Percentiles rank a stretch among this genome's conserved stretches.
These are phyloP conservation scores for Daubentonia madagascariensis DNA, from an alignment of 2,113 vertebrate genomes.

Conservation along the genomic window DNA sequence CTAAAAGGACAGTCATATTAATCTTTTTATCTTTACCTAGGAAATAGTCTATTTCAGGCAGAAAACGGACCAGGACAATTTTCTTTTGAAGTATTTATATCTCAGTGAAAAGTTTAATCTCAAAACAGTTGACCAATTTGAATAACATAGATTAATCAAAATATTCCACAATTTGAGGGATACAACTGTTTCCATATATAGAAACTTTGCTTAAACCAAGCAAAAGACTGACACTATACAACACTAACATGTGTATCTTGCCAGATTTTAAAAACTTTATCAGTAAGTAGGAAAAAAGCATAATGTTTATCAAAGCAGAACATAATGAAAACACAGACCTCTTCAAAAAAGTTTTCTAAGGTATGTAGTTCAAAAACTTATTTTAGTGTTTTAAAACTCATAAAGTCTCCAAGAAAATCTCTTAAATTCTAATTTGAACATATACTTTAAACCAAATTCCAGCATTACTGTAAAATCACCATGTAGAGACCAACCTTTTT, in stretches of 20 bases:
- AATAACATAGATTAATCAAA: background rate
- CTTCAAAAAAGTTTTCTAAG: constrained; percentile 31
- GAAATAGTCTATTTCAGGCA: background rate
- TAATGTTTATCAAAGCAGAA: constrained; percentile 13
- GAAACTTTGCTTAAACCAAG: background rate
- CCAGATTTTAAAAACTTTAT: background rate
- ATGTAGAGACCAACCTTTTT: constrained; percentile 85
- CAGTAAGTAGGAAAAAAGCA: background rate
- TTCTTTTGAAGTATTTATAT: constrained; percentile 42
- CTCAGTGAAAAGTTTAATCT: constrained; percentile 23
- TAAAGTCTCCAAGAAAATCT: background rate
- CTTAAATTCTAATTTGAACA: constrained; percentile 46
- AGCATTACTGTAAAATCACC: constrained; percentile 44
- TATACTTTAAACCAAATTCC: constrained; percentile 39
- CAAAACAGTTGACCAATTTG: background rate
- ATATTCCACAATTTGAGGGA: background rate
- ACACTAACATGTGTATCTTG: background rate
- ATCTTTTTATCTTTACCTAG: background rate
- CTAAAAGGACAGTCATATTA: background rate
- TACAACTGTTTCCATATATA: background rate
- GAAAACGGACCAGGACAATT: background rate
- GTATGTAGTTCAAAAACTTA: background rate
- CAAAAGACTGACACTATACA: constrained; percentile 26
- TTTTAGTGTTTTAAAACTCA: constrained; percentile 44
- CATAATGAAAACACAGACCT: constrained; percentile 32